phyloP scores from a whole-genome alignment of 1,140 invertebrate genomes.

The Arion vulgaris region DNA sequence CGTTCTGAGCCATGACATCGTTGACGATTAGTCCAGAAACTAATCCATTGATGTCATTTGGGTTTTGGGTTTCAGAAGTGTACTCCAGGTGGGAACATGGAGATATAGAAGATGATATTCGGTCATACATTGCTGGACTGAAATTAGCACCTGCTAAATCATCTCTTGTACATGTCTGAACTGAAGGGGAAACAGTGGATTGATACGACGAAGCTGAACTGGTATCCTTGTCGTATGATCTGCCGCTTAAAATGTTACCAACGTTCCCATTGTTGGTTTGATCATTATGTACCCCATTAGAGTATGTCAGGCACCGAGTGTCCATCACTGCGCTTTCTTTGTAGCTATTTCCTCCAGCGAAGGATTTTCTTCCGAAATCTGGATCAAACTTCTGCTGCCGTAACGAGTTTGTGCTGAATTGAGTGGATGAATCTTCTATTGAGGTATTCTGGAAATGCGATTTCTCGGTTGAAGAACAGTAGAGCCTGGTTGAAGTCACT shows the following conservation, averaged over 20 bases:
- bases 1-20: neutral
- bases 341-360: neutral
- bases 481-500: neutral
- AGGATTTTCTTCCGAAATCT: neutral
- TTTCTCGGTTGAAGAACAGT: neutral
- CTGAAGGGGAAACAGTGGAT: neutral
- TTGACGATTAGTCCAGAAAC: neutral
- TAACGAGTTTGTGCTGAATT: neutral
- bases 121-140: neutral
- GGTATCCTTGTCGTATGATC: neutral
- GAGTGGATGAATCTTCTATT: neutral
- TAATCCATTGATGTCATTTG: neutral
- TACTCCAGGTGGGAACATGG: neutral
- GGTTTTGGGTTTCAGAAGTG: neutral
- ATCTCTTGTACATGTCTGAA: neutral
- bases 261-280: neutral
- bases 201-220: neutral
- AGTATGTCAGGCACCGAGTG: neutral
- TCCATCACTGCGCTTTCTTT: neutral
- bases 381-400: neutral
- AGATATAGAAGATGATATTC: neutral
- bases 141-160: neutral
- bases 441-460: neutral
- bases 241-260: neutral
- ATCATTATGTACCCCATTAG: neutral